Evolutionary conservation across 2,113 vertebrate species (phyloP).

Genomic region (Trematomus loennbergii): DNA sequence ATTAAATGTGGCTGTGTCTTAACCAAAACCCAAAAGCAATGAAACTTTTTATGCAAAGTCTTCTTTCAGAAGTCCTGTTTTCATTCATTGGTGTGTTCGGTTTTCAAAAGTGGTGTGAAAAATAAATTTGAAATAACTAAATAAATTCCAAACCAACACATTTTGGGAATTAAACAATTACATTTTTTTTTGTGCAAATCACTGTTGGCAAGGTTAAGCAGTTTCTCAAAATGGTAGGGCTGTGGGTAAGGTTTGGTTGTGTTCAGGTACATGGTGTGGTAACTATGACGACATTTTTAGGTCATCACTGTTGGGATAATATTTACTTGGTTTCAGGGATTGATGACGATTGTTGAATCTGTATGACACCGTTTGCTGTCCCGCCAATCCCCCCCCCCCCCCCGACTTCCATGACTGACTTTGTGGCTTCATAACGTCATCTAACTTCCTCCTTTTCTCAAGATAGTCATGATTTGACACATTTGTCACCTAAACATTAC

Average conservation of each 20-base stretch:
- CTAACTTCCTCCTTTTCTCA: no score
- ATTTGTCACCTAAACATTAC: no score
- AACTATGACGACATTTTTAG: no score
- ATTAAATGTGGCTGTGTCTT: background rate
- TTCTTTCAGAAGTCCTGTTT: background rate
- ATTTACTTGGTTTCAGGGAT: background rate
- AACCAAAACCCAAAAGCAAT: no score
- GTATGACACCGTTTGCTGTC: no score
- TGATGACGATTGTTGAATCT: no score
- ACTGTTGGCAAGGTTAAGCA: background rate
- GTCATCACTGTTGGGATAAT: background rate
- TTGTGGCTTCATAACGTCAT: background rate
- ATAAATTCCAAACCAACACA: background rate
- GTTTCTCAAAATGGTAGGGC: background rate
- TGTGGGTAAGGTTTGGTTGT: no score
- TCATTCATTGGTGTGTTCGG: background rate
- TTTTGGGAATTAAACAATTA: no score
- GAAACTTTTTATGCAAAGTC: background rate
- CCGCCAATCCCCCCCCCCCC: no score
- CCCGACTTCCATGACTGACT: background rate
- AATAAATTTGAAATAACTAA: background rate
- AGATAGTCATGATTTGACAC: no score
- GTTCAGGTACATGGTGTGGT: no score
- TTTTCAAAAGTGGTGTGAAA: background rate
- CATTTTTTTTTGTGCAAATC: background rate